Evolutionary conservation across 1,140 invertebrate species (phyloP).

Genomic region (Delia radicum): DNA sequence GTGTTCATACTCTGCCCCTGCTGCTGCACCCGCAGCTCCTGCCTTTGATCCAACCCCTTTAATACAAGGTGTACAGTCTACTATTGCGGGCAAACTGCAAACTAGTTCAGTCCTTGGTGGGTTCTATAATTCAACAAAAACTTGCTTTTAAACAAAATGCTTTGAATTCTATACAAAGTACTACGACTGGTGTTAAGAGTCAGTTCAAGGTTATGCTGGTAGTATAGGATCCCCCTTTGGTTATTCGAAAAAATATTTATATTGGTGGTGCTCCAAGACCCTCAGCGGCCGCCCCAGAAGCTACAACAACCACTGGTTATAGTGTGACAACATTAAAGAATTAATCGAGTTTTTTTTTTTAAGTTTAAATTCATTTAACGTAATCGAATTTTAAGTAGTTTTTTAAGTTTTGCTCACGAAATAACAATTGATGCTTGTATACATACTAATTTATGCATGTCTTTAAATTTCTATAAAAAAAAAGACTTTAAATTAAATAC

Average conservation of each 20-base stretch:
- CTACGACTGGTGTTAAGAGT: constrained; percentile 4
- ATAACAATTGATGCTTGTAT: neutral
- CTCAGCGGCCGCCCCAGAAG: neutral
- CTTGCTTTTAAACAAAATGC: constrained; percentile 11
- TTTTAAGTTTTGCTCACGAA: neutral
- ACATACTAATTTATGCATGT: too few species aligned
- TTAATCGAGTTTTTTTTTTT: too few species aligned
- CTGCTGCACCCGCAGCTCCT: neutral
- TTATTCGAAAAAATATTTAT: constrained; percentile 9
- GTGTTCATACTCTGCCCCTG: neutral
- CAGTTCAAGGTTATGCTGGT: neutral
- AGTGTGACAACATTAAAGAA: neutral
- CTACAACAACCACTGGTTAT: neutral
- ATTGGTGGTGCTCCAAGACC: neutral
- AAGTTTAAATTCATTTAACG: too few species aligned
- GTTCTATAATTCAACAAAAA: constrained; percentile 1
- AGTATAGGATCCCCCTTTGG: neutral
- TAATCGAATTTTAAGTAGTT: neutral
- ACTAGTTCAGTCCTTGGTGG: constrained; percentile 5
- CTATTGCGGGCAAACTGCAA: constrained; percentile 3
- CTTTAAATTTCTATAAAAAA: neutral
- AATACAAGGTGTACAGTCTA: neutral
- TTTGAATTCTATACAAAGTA: constrained; percentile 14
- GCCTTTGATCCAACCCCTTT: neutral
- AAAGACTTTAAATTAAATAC: neutral